phyloP scores from a whole-genome alignment of 1,140 invertebrate genomes.

The Schlechtendalia chinensis region DNA sequence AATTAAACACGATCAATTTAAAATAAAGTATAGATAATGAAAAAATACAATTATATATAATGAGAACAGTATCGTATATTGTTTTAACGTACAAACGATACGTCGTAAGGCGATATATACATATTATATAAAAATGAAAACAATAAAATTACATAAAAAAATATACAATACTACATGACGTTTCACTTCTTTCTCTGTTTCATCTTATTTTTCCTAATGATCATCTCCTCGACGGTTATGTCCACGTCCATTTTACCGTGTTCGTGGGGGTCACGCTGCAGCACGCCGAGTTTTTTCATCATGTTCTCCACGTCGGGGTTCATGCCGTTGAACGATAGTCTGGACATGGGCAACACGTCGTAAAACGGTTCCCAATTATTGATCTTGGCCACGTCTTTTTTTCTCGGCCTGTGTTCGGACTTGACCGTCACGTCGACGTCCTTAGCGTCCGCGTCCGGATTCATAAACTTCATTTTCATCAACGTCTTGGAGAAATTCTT shows the following conservation, averaged over 20 bases:
- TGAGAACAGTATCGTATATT: no score
- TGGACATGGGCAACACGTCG: slow-evolving; percentile 17
- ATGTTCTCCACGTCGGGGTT: slow-evolving; percentile 28
- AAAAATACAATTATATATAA: no score
- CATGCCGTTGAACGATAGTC: slow-evolving; percentile 32
- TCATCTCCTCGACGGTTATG: slow-evolving; percentile 43
- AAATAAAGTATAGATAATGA: no score
- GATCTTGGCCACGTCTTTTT: slow-evolving; percentile 21
- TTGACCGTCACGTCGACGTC: slow-evolving; percentile 9
- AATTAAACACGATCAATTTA: no score
- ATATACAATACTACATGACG: not conserved
- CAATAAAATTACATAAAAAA: no score
- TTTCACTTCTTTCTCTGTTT: slow-evolving; percentile 40
- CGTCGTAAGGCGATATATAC: no score
- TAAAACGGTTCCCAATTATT: slow-evolving; percentile 44
- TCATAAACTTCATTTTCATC: slow-evolving; percentile 47
- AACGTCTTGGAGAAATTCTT: slow-evolving; percentile 31
- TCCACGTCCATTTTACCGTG: slow-evolving; percentile 46
- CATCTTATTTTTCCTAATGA: slow-evolving; percentile 40
- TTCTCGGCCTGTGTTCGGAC: not conserved
- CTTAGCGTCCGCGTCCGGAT: not conserved
- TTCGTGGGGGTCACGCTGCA: slow-evolving; percentile 23
- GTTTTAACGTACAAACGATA: no score
- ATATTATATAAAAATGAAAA: no score
- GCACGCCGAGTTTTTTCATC: slow-evolving; percentile 39